Percentiles rank a stretch among this genome's conserved stretches.
These are phyloP conservation scores for Tetropium fuscum DNA, from an alignment of 2,888 invertebrate genomes.

Conservation along the genomic window DNA sequence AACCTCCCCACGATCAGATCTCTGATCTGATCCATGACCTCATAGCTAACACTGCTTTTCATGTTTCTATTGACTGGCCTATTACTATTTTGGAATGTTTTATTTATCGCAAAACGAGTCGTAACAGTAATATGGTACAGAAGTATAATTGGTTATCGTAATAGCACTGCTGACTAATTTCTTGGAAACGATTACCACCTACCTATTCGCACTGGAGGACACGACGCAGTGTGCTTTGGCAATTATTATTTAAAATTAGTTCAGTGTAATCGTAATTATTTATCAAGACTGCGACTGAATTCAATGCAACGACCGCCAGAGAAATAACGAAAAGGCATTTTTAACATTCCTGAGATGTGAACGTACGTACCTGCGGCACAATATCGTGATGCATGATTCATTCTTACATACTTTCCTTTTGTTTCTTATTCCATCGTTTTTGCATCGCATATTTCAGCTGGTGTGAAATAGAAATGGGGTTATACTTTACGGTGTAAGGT, in stretches of 20 bases:
- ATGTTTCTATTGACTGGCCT: too few relatives aligned
- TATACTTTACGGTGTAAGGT: neutral
- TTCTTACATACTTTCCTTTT: conserved; percentile 27
- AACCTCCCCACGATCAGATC: too few relatives aligned
- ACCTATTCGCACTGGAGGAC: too few relatives aligned
- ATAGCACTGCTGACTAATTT: too few relatives aligned
- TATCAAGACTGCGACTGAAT: conserved; percentile 21
- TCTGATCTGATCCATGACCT: too few relatives aligned
- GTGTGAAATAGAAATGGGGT: neutral
- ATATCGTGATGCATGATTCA: conserved; percentile 28
- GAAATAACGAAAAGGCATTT: conserved; percentile 25
- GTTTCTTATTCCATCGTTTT: conserved; percentile 7
- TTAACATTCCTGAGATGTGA: conserved; percentile 31
- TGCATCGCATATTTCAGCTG: neutral
- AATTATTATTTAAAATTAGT: conserved; percentile 1
- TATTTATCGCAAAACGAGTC: too few relatives aligned
- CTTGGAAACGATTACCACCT: too few relatives aligned
- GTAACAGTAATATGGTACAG: too few relatives aligned
- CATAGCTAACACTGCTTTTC: too few relatives aligned
- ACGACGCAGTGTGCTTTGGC: too few relatives aligned
- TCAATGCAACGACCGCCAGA: neutral
- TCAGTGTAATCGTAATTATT: conserved; percentile 19
- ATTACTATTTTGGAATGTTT: too few relatives aligned
- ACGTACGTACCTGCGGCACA: conserved; percentile 20
- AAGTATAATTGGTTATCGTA: too few relatives aligned